A percentile compares a stretch with the other conserved stretches of the same genome.
These are phyloP conservation scores for Macropus fuliginosus DNA, from an alignment of 2,797 vertebrate species.

Conservation along the genomic window DNA sequence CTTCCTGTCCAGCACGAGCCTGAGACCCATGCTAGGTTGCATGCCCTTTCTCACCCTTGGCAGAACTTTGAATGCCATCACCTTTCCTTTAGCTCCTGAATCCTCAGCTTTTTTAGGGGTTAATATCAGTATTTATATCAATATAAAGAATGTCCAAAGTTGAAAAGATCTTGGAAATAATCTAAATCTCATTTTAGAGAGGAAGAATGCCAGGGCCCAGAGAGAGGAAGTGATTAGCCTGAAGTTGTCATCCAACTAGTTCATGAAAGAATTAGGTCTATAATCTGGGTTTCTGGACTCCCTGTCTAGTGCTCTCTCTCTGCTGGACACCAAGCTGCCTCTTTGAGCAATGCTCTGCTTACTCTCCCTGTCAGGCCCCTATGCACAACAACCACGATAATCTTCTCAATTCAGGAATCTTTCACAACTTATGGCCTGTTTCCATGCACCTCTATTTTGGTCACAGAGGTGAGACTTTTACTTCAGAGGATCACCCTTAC, in stretches of 20 bases:
- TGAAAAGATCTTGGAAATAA: background rate
- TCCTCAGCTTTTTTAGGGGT: background rate
- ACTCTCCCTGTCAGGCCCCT: background rate
- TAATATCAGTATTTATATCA: background rate
- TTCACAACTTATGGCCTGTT: background rate
- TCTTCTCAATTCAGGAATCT: background rate
- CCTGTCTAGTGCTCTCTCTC: background rate
- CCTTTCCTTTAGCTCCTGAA: constrained; percentile 41
- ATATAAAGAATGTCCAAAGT: background rate
- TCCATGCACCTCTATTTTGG: background rate
- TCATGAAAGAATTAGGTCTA: background rate
- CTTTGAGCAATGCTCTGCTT: background rate
- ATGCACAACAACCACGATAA: background rate
- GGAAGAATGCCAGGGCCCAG: background rate
- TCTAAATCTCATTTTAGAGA: background rate
- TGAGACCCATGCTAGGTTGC: constrained; percentile 3
- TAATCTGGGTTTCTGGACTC: background rate
- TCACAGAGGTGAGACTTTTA: background rate
- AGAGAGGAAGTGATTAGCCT: background rate
- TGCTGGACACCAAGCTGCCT: background rate
- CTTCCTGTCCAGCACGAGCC: background rate
- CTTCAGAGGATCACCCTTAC: background rate
- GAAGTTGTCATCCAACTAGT: background rate
- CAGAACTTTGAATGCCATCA: constrained; percentile 37
- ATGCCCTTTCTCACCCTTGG: constrained; percentile 47